Evolutionary conservation across 2,797 vertebrate species (phyloP), one percentile per base, ranked within the genome.

Genomic region (Scolopax bukidnonensis): DNA sequence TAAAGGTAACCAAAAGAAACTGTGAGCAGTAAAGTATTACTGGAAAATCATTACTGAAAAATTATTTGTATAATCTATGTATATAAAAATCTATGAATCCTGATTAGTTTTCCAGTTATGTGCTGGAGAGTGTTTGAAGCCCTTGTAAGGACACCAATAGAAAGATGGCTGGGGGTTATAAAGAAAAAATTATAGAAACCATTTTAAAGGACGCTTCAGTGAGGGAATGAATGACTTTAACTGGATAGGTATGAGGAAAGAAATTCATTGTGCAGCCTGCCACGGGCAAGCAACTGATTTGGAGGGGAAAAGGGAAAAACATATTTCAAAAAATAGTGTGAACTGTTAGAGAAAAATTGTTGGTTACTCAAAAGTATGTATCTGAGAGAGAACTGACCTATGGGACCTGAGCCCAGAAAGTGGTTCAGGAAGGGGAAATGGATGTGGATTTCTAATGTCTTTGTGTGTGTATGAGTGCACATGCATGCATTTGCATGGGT

Each of bases 401-500:
- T 41, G 70, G 74, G 48, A 30, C 43, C 45, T 71, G 53, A 85
- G 57, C 36, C 16, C 14, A 70, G 56, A 83, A 74, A 6, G 18
- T 70, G 12, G 7, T 43, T 90, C 33, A 33, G 64, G 40, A 77
- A 83, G 47, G 18, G n/a, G 60, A 86, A 88, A 33, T 28, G 11
- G 8, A 2, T 86, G 20, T 30, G 40, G 21, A 48, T 73, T 87
- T 92, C 56, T 41, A 36, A 32, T n/a, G 21, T 54, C 33, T 63
- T 6, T 40, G 13, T 23, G 30, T 36, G 14, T 53, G 27, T 19
- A 6, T 16, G 9, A 9, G 10, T 9, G 24, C 4, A 3, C 4
- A 4, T 23, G 16, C 12, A 21, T 0, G 0, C 24, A n/a, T 10
- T 1, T n/a, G 45, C 24, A 16, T 12, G 21, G 11, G 2, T 57